A percentile compares a stretch with the other conserved stretches of the same genome.
Evolutionary conservation across 2,113 vertebrate genomes (phyloP).

Genomic region (Bubalus kerabau): DNA sequence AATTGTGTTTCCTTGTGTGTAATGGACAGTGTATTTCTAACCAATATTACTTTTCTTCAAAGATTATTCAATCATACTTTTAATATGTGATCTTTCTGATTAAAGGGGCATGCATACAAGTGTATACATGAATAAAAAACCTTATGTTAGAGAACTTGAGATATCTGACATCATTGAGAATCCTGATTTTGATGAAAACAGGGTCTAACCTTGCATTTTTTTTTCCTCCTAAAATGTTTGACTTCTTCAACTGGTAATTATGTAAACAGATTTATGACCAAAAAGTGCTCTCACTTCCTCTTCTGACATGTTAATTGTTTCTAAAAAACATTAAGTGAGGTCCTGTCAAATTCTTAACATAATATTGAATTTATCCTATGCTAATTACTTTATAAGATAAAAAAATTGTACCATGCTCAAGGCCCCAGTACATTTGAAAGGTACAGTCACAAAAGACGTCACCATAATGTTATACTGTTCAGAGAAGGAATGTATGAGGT

Average conservation of each 20-base stretch:
- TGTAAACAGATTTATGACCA: slow-evolving; percentile 78
- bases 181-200: slow-evolving; percentile 76
- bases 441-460: slow-evolving; percentile 51
- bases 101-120: background rate
- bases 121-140: background rate
- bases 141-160: background rate
- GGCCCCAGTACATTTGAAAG: slow-evolving; percentile 61
- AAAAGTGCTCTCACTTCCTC: slow-evolving; percentile 75
- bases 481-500: background rate
- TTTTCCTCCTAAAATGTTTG: slow-evolving; percentile 76
- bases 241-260: slow-evolving; percentile 78
- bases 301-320: slow-evolving; percentile 81
- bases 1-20: background rate
- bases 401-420: slow-evolving; percentile 62
- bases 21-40: background rate
- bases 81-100: background rate
- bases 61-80: background rate
- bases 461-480: background rate
- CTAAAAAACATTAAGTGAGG: slow-evolving; percentile 74
- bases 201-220: slow-evolving; percentile 68
- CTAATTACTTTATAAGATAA: slow-evolving; percentile 70
- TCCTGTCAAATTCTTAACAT: slow-evolving; percentile 78
- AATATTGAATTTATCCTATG: slow-evolving; percentile 65
- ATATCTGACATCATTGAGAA: slow-evolving; percentile 70
- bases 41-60: slow-evolving; percentile 4